Evolutionary conservation across 2,797 vertebrate genomes (phyloP).

Genomic region (Gallinago solitaria): DNA sequence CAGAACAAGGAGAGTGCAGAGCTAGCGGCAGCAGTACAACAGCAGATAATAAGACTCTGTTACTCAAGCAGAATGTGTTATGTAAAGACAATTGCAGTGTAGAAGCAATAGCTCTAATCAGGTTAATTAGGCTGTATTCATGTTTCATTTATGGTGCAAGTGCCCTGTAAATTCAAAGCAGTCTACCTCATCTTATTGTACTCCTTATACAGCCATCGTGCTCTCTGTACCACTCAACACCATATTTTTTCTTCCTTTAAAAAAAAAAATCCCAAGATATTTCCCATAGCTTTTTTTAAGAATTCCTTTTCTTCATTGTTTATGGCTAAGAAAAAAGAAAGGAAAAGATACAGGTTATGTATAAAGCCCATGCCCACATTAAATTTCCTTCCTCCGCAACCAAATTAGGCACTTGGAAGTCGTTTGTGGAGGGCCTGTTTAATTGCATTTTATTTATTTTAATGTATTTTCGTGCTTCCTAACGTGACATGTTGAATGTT

Average conservation of each 20-base stretch:
- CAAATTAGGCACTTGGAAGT: neutral
- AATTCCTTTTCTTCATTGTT: neutral
- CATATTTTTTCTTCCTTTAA: neutral
- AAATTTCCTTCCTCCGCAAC: neutral
- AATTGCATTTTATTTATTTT: neutral
- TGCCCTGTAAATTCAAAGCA: constrained; percentile 72
- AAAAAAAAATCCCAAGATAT: neutral
- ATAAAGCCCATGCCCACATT: neutral
- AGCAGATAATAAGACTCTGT: constrained; percentile 64
- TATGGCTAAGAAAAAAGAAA: neutral
- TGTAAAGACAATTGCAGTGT: constrained; percentile 62
- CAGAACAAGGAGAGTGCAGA: constrained; percentile 7
- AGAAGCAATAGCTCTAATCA: constrained; percentile 74
- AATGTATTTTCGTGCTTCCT: neutral
- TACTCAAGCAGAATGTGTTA: constrained; percentile 70
- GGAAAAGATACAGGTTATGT: neutral
- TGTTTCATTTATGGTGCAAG: constrained; percentile 70
- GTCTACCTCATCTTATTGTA: constrained; percentile 16
- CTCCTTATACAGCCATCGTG: neutral
- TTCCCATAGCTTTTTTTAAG: neutral
- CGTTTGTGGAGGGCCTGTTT: neutral
- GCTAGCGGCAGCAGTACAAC: constrained; percentile 44
- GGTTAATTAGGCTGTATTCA: constrained; percentile 77
- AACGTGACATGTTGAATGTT: neutral
- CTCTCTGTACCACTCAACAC: neutral